Base-by-base conservation (phyloP, 2,888 invertebrate species). In the Dasysyrphus albostriatus region DNA sequence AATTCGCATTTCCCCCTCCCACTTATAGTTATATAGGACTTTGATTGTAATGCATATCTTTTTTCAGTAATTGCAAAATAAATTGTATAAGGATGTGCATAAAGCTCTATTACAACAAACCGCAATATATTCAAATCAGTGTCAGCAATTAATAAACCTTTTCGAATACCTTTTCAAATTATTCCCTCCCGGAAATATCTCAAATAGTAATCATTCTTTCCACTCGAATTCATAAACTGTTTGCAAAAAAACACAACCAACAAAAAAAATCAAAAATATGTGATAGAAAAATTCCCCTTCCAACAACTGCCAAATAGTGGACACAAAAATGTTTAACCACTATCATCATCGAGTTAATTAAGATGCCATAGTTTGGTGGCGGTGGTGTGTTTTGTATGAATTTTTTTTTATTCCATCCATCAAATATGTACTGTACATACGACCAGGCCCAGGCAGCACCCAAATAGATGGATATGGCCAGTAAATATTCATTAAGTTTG, bases 341-440 rank as follows among this genome's bases (percentile, higher is more conserved):
- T 83, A 87, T 78, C 83, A 87, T 87, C 83, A 83, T 87, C 78
- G 75, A 87, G 87, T 87, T 83, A 87, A 87, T 87, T 87, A 87
- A 87, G 87, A 85, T 87, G 83, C 83, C 87, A 83, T 63, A 83
- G 74, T 83, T 72, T 75, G 59, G 83, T 75, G 44, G 44, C 24
- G 39, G 65, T 37, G 63, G 39, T 70, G 12, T 51, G 47, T 32
- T 49, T 61, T 58, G 34, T n/a, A 16, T 47, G 14, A 59, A 16
- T 24, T 61, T 42, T 76, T 77, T 76, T 67, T 65, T 76, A 16
- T n/a, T 32, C 8, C n/a, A 58, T 49, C 58, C 61, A 61, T 74
- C 24, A 24, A 24, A 24, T 24, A 24, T 24, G 24, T 24, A 24
- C 24, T 24, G n/a, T n/a, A 24, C 24, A 61, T 39, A 42, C 4